Evolutionary conservation across 2,113 vertebrate species (phyloP), one percentile per base, ranked within the genome.

Genomic region (Nesospiza acunhae): DNA sequence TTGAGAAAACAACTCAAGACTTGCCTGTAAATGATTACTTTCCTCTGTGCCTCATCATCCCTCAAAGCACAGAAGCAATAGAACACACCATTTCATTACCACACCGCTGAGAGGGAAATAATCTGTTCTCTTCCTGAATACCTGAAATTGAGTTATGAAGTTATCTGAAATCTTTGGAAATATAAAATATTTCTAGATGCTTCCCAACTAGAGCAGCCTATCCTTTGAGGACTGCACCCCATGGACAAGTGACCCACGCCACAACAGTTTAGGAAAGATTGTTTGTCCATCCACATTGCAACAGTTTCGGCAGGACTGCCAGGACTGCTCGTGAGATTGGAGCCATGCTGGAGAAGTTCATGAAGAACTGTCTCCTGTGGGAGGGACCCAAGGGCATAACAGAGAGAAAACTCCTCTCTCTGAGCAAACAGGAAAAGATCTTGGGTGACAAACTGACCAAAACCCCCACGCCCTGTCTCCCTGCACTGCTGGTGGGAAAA

Each of bases 401-500:
- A 18, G 37, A 64, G 76, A 6, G 8, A 64, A 53, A 64, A 53
- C 15, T 78, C 23, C 23, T 78, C 59, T 78, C 31, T 31, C 31
- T n/a, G 37, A 64, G 47, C 0, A 1, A 64, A n/a, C 31, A 64
- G 37, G 42, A 35, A 28, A 42, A 64, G 31, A 18, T 35, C 39
- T 52, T 5, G 19, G 15, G 24, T 53, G 37, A 64, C 1, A 2
- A 28, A 35, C 15, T 44, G 37, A 79, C 24, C 76, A 44, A 64
- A 79, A 35, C 9, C 11, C 31, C 37, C 24, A 30, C 0, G 4
- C 19, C 11, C 49, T 30, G 24, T 44, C 24, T 35, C 33, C 24
- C 31, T 30, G 31, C 0, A 0, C 31, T 42, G 37, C 53, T 0
- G 0, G 24, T 53, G 24, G 39, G 76, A 23, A 78, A 42, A 64